Evolutionary conservation across 2,888 invertebrate genomes (phyloP).

Genomic region (Spicauda simplicius): DNA sequence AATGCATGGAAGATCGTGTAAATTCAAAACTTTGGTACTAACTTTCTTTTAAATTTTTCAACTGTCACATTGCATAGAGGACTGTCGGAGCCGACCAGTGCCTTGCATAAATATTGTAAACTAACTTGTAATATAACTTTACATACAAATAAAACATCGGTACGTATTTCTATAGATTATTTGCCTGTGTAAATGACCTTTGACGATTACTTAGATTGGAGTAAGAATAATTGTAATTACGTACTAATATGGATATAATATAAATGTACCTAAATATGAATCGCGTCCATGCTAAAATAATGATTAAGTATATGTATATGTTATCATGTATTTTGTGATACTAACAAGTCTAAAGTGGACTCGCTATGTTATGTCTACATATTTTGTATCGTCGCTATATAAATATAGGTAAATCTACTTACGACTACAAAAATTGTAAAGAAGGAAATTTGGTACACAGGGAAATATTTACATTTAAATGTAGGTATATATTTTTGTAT

Average conservation of each 20-base stretch:
- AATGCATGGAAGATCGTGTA: too few species aligned
- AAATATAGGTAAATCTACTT: constrained; percentile 49
- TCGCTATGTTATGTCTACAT: constrained; percentile 2
- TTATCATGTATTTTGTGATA: constrained; percentile 5
- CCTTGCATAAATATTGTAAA: constrained; percentile 10
- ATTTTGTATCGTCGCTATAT: constrained; percentile 31
- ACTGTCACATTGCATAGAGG: neutral
- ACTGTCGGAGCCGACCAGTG: constrained; percentile 28
- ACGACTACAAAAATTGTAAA: constrained; percentile 81
- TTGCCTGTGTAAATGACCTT: neutral
- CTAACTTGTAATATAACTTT: neutral
- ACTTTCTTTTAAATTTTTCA: constrained; percentile 8
- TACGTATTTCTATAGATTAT: neutral
- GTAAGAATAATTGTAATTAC: neutral
- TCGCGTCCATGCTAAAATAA: too few species aligned
- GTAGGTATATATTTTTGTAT: constrained; percentile 78
- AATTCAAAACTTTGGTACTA: neutral
- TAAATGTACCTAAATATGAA: constrained; percentile 1
- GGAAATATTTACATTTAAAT: constrained; percentile 77
- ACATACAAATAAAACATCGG: neutral
- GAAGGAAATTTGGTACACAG: constrained; percentile 82
- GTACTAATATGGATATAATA: neutral
- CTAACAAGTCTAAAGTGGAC: constrained; percentile 11
- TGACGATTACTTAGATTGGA: neutral
- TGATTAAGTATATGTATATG: constrained; percentile 7